Conservation (phyloP, 2,888 invertebrate species). For the Spilosoma lubricipeda region DNA sequence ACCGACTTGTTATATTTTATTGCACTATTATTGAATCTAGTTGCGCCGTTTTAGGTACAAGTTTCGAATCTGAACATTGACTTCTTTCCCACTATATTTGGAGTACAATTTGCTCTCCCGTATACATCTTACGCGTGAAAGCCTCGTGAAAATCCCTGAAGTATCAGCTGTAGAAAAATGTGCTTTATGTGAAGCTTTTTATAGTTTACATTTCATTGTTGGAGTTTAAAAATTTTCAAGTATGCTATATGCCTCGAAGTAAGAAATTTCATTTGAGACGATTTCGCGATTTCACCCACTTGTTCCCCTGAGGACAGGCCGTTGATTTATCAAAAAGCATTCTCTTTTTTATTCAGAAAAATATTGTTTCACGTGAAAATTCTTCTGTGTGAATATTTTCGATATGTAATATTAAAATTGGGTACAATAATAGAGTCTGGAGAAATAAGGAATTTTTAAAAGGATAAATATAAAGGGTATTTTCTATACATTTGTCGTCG, state of each 20-base stretch:
- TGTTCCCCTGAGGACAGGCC: constrained; percentile 68
- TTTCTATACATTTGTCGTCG: neutral
- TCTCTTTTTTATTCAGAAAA: constrained; percentile 58
- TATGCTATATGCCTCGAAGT: constrained; percentile 73
- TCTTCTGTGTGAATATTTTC: constrained; percentile 22
- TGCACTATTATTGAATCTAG: constrained; percentile 11
- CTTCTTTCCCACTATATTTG: constrained; percentile 69
- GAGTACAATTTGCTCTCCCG: constrained; percentile 75
- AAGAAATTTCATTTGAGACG: constrained; percentile 84
- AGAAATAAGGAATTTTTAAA: neutral
- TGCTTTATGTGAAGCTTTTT: constrained; percentile 11
- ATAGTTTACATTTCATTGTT: constrained; percentile 44
- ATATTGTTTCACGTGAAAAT: constrained; percentile 39
- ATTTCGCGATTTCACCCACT: constrained; percentile 77
- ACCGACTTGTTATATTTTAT: neutral
- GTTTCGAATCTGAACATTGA: constrained; percentile 34
- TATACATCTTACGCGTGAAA: constrained; percentile 76
- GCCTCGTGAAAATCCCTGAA: constrained; percentile 57
- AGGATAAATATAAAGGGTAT: neutral
- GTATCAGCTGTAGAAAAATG: constrained; percentile 23
- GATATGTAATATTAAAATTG: constrained; percentile 37
- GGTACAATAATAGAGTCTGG: neutral
- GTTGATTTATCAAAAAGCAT: constrained; percentile 78
- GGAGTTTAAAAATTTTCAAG: constrained; percentile 56
- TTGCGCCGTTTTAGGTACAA: constrained; percentile 23